These are phyloP conservation scores for Ormyrus nitidulus DNA, from an alignment of 2,888 invertebrate genomes.

Conservation along the genomic window DNA sequence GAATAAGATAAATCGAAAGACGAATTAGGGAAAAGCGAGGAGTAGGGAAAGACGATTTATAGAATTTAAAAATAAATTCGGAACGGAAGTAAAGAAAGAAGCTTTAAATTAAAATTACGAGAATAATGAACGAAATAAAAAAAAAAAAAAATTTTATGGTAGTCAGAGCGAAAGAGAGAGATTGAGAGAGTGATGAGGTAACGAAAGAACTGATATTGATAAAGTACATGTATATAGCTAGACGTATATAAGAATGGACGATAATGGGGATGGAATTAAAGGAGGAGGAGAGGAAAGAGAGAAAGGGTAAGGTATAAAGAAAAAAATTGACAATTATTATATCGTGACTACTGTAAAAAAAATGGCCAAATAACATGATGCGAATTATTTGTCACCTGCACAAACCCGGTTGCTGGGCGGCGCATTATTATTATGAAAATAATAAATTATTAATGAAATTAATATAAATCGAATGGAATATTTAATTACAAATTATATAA, in stretches of 20 bases:
- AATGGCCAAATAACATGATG: conserved; percentile 73
- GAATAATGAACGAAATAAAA: conserved; percentile 66
- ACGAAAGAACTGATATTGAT: conserved; percentile 78
- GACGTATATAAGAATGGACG: conserved; percentile 61
- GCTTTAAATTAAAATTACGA: conserved; percentile 72
- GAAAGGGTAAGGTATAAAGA: conserved; percentile 64
- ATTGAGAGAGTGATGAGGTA: conserved; percentile 61
- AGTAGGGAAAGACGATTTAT: conserved; percentile 50
- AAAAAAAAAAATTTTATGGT: conserved; percentile 73
- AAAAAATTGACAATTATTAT: conserved; percentile 69
- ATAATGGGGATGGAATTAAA: conserved; percentile 40
- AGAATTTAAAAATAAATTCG: conserved; percentile 60
- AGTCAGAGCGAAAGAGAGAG: conserved; percentile 64
- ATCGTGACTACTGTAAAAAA: conserved; percentile 73
- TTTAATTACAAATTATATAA: conserved; percentile 73
- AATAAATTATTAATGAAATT: conserved; percentile 76
- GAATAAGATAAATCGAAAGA: conserved; percentile 10
- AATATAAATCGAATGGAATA: conserved; percentile 75
- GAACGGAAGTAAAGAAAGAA: conserved; percentile 67
- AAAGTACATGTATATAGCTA: conserved; percentile 73
- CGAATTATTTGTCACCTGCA: conserved; percentile 69
- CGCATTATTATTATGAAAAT: conserved; percentile 73
- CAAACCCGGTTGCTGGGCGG: conserved; percentile 67
- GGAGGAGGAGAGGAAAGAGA: conserved; percentile 7
- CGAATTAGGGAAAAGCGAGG: conserved; percentile 45